These are phyloP conservation scores for Xylota segnis DNA, from an alignment of 2,888 invertebrate species.

Conservation along the genomic window DNA sequence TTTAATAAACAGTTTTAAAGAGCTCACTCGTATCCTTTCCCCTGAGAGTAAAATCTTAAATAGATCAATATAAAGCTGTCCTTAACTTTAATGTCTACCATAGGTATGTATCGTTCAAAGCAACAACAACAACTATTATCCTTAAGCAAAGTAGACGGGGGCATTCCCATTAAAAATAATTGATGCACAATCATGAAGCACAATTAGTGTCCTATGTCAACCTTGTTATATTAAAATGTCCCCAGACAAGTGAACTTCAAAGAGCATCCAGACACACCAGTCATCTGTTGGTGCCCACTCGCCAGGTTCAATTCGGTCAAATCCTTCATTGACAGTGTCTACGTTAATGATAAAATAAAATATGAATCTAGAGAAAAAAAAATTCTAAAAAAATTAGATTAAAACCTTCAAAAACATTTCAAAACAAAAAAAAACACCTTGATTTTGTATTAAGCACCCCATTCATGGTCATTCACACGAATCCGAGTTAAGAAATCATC, in stretches of 20 bases:
- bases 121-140: not conserved
- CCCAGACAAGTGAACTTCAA: conserved; percentile 12
- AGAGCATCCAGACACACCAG: not conserved
- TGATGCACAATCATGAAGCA: conserved; percentile 14
- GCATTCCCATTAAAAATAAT: conserved; percentile 40
- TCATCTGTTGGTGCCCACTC: not conserved
- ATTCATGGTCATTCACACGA: conserved; percentile 16
- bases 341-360: not conserved
- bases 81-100: no score
- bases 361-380: not conserved
- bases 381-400: not conserved
- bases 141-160: not conserved
- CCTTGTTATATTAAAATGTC: conserved; percentile 5
- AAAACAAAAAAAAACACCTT: not conserved
- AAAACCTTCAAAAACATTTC: not conserved
- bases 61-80: no score
- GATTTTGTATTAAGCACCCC: conserved; percentile 20
- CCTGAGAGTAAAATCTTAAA: no score
- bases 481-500: conserved; percentile 11
- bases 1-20: no score
- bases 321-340: not conserved
- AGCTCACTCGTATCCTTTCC: no score
- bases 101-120: not conserved
- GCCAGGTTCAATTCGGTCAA: not conserved
- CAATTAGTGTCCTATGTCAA: conserved; percentile 34